phyloP scores from a whole-genome alignment of 2,888 invertebrate species.

The Xanthia icteritia region DNA sequence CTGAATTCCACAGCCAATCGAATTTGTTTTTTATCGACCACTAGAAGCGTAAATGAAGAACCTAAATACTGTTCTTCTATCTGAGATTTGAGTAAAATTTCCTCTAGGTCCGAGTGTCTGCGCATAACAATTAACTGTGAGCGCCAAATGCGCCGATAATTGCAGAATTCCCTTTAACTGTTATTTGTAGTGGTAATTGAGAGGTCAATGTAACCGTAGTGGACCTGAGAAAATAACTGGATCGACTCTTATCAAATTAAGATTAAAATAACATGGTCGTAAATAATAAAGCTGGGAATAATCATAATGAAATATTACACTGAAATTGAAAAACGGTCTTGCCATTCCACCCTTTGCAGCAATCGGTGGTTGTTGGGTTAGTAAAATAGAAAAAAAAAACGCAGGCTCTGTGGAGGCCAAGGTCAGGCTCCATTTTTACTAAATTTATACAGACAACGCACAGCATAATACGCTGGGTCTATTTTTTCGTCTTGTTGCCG shows the following conservation, averaged over 20 bases:
- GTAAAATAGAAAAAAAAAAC: too few species aligned
- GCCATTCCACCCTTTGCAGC: conserved; percentile 1
- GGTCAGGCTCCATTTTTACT: not conserved
- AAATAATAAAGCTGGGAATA: not conserved
- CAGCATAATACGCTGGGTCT: not conserved
- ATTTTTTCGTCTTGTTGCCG: too few species aligned
- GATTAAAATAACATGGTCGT: too few species aligned
- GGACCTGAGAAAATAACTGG: not conserved
- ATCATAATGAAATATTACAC: not conserved
- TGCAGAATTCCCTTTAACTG: not conserved
- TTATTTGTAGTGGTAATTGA: not conserved
- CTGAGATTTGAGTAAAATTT: not conserved
- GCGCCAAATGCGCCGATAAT: not conserved
- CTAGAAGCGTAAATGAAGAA: not conserved
- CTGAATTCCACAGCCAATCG: not conserved
- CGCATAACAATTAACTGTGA: not conserved
- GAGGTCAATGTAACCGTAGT: not conserved
- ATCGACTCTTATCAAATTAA: not conserved
- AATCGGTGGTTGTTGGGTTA: conserved; percentile 5
- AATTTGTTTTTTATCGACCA: not conserved
- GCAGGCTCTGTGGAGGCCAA: not conserved
- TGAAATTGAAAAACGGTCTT: not conserved
- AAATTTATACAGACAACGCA: not conserved
- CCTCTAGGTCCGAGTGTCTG: not conserved
- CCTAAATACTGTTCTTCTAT: not conserved